phyloP scores from a whole-genome alignment of 2,797 vertebrate genomes.

The Harpagifer antarcticus region DNA sequence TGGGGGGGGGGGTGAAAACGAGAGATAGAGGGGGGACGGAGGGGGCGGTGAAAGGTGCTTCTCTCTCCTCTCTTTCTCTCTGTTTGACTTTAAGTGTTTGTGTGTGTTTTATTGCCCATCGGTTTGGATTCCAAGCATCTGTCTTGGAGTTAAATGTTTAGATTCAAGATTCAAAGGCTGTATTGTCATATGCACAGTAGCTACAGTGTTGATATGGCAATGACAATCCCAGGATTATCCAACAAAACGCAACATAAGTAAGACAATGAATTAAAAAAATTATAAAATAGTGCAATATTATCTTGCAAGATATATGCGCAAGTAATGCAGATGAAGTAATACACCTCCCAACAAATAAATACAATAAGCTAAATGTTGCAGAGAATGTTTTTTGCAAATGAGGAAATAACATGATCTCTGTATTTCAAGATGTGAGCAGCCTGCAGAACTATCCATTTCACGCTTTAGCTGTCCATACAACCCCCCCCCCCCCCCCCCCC shows the following conservation, averaged over 20 bases:
- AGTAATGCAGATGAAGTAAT: no score
- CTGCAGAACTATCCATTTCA: constrained; percentile 16
- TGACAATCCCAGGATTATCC: no score
- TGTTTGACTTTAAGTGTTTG: constrained; percentile 73
- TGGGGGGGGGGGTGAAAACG: constrained; percentile 50
- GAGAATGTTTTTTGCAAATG: constrained; percentile 6
- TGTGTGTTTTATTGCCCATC: constrained; percentile 45
- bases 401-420: background rate
- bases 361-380: no score
- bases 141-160: constrained; percentile 34
- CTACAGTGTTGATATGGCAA: no score
- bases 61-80: constrained; percentile 45
- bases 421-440: constrained; percentile 6
- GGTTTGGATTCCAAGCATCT: constrained; percentile 44
- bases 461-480: constrained; percentile 37
- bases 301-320: no score
- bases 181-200: no score
- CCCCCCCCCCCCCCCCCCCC: background rate
- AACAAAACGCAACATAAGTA: no score
- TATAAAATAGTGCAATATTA: no score
- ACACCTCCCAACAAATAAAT: no score
- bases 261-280: no score
- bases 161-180: no score
- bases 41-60: constrained; percentile 71
- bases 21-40: constrained; percentile 64